These are phyloP conservation scores for Spodoptera littoralis DNA, from an alignment of 2,888 invertebrate species.

Conservation along the genomic window DNA sequence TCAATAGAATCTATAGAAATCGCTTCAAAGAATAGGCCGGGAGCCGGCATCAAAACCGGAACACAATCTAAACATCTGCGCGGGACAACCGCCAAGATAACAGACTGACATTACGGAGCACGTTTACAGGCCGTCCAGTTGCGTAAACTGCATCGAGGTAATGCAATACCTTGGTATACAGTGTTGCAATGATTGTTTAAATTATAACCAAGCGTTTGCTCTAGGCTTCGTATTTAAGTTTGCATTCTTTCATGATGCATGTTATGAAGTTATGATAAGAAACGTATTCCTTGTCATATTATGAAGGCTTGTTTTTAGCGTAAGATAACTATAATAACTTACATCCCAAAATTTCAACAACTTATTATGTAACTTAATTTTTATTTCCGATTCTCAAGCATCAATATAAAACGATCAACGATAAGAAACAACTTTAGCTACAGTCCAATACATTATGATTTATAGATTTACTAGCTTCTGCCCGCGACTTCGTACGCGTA, in stretches of 20 bases:
- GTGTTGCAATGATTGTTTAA: conserved; percentile 43
- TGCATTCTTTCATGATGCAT: background rate
- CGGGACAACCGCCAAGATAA: conserved; percentile 51
- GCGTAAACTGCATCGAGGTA: conserved; percentile 40
- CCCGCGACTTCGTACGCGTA: no score
- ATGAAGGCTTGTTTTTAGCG: no score
- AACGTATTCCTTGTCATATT: no score
- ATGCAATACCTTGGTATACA: conserved; percentile 36
- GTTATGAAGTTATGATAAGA: no score
- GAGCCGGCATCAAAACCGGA: conserved; percentile 29
- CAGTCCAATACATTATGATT: conserved; percentile 13
- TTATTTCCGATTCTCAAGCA: no score
- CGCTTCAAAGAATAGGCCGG: conserved; percentile 17
- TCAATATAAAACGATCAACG: no score
- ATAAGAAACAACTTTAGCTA: conserved; percentile 1
- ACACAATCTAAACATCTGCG: conserved; percentile 48
- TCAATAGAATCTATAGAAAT: conserved; percentile 34
- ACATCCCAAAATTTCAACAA: no score
- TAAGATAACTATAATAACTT: no score
- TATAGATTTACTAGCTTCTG: no score
- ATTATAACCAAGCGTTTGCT: conserved; percentile 12
- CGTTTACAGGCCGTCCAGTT: conserved; percentile 22
- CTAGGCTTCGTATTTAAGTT: conserved; percentile 1
- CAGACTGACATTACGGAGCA: conserved; percentile 24
- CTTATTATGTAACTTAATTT: no score